These are phyloP conservation scores for Platorchestia sp. DNA, from an alignment of 1,140 invertebrate genomes.

Conservation along the genomic window DNA sequence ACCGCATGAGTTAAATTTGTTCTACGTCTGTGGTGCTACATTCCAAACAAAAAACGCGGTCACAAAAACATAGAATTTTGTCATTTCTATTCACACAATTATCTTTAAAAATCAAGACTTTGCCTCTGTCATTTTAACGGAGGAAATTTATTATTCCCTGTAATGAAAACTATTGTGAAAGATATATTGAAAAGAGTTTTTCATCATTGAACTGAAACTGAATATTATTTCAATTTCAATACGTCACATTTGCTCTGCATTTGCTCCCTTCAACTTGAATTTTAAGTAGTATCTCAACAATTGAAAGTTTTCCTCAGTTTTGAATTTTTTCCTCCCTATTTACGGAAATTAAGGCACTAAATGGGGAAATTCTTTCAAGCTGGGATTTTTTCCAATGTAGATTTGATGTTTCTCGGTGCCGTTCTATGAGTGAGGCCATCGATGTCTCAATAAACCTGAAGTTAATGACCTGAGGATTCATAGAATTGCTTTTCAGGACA, in stretches of 20 bases:
- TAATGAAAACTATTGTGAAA: no score
- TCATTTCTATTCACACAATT: no score
- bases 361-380: background rate
- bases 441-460: slow-evolving; percentile 49
- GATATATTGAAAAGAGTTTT: no score
- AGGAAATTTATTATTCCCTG: no score
- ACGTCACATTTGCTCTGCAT: background rate
- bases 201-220: background rate
- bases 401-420: slow-evolving; percentile 5
- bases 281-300: no score
- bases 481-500: slow-evolving; percentile 51
- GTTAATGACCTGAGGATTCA: slow-evolving; percentile 50
- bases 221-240: background rate
- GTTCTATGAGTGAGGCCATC: slow-evolving; percentile 37
- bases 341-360: background rate
- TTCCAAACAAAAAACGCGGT: no score
- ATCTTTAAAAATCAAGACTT: no score
- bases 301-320: background rate
- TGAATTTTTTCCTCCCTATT: background rate
- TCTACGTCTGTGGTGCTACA: no score
- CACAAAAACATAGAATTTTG: no score
- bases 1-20: no score
- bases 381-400: background rate
- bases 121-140: no score
- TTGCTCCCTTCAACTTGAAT: no score